Percentiles rank a stretch among this genome's conserved stretches.
phyloP scores from a whole-genome alignment of 2,113 vertebrate species.

The Butorides virescens region DNA sequence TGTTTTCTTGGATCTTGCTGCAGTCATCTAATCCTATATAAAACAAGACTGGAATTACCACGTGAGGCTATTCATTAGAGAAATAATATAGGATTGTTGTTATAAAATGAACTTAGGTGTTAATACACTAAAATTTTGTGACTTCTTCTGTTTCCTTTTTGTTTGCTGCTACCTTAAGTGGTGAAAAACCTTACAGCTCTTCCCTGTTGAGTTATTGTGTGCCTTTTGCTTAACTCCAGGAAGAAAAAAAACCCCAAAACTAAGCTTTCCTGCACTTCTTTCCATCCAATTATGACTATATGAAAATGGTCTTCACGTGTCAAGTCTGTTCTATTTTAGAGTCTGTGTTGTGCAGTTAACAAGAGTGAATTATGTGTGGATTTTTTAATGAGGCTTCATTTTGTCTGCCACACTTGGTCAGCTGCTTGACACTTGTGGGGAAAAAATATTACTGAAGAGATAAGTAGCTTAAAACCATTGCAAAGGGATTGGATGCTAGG shows the following conservation, averaged over 20 bases:
- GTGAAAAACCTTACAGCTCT: not conserved
- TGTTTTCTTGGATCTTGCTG: not conserved
- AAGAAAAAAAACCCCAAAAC: not conserved
- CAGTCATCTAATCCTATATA: not conserved
- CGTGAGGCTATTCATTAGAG: not conserved
- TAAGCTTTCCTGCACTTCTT: not conserved
- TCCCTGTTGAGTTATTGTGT: not conserved
- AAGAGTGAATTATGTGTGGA: not conserved
- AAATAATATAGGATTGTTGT: not conserved
- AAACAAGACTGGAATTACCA: not conserved
- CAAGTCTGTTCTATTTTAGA: not conserved
- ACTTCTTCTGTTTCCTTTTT: not conserved
- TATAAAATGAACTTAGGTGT: not conserved
- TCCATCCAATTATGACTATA: not conserved
- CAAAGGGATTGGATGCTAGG: not conserved
- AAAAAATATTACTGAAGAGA: not conserved
- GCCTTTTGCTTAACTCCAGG: not conserved
- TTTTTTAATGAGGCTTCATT: not conserved
- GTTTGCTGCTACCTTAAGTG: not conserved
- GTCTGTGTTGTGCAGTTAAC: not conserved
- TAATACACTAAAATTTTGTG: not conserved
- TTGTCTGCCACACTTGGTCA: not conserved
- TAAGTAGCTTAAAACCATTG: not conserved
- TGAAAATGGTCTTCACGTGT: not conserved
- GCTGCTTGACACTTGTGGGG: not conserved